Conservation (phyloP, 2,797 vertebrate genomes). For the Diplodus sargus region DNA sequence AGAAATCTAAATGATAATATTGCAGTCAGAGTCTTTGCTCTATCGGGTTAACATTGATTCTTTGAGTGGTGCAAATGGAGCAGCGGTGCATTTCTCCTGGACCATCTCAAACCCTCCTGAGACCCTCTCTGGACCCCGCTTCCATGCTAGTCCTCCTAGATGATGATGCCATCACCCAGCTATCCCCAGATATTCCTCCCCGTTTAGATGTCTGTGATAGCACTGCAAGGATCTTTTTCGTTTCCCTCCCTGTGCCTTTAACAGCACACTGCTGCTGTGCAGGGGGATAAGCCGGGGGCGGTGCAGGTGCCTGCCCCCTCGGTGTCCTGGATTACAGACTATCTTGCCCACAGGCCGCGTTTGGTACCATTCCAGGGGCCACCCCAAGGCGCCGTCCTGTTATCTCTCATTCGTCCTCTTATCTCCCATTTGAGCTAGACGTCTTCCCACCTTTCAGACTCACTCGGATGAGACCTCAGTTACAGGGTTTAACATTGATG, state of each 20-base stretch:
- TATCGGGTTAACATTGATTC: constrained; percentile 60
- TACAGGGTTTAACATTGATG: constrained; percentile 10
- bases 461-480: constrained; percentile 1
- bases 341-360: constrained; percentile 12
- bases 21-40: constrained; percentile 16
- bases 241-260: constrained; percentile 28
- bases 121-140: constrained; percentile 3
- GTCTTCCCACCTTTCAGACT: constrained; percentile 3
- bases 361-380: constrained; percentile 34
- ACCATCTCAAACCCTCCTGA: background rate
- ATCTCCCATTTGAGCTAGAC: constrained; percentile 13
- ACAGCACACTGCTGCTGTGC: constrained; percentile 11
- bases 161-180: constrained; percentile 17
- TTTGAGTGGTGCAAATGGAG: constrained; percentile 39
- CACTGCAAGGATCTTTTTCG: constrained; percentile 6
- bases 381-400: constrained; percentile 18
- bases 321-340: constrained; percentile 40
- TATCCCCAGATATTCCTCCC: constrained; percentile 23
- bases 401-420: constrained; percentile 37
- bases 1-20: constrained; percentile 27
- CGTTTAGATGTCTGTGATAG: constrained; percentile 41
- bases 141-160: constrained; percentile 4
- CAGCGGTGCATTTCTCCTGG: constrained; percentile 12
- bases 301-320: constrained; percentile 38
- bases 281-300: constrained; percentile 21